Conservation (phyloP, 2,888 invertebrate species). For the Junonia oenone region DNA sequence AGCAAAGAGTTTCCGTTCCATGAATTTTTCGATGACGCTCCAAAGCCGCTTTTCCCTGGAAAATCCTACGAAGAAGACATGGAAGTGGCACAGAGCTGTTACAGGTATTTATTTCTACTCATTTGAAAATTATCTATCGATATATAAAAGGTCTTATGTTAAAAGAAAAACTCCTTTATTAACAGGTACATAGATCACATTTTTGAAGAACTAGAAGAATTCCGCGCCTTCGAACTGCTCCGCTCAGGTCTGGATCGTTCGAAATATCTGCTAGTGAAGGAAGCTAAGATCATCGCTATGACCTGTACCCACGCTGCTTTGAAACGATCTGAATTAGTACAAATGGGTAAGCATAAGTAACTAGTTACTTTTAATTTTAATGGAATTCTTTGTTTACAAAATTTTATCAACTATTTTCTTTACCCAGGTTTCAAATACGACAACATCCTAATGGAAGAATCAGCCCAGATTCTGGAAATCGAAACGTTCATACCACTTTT, state of each 20-base stretch:
- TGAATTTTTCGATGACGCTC: constrained; percentile 95
- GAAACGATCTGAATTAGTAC: constrained; percentile 96
- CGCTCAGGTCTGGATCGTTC: constrained; percentile 97
- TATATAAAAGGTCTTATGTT: too few species aligned
- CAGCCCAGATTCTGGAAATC: constrained; percentile 99
- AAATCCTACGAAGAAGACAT: constrained; percentile 88
- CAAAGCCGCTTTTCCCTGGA: constrained; percentile 93
- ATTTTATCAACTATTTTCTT: background rate
- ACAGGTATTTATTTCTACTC: constrained; percentile 78
- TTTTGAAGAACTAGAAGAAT: constrained; percentile 98
- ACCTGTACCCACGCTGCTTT: constrained; percentile 99
- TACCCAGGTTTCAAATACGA: constrained; percentile 93
- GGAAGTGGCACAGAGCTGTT: constrained; percentile 95
- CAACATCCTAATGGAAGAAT: constrained; percentile 99
- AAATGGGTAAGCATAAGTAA: constrained; percentile 90
- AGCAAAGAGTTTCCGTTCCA: constrained; percentile 94
- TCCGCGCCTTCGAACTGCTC: constrained; percentile 97
- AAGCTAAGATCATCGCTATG: constrained; percentile 99
- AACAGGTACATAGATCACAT: constrained; percentile 93
- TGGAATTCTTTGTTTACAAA: too few species aligned
- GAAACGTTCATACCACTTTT: constrained; percentile 99
- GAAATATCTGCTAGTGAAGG: constrained; percentile 97
- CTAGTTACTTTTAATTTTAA: too few species aligned
- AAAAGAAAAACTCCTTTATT: background rate
- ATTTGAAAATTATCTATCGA: too few species aligned